Evolutionary conservation across 1,140 invertebrate species (phyloP).

Genomic region (Drusus annulatus): DNA sequence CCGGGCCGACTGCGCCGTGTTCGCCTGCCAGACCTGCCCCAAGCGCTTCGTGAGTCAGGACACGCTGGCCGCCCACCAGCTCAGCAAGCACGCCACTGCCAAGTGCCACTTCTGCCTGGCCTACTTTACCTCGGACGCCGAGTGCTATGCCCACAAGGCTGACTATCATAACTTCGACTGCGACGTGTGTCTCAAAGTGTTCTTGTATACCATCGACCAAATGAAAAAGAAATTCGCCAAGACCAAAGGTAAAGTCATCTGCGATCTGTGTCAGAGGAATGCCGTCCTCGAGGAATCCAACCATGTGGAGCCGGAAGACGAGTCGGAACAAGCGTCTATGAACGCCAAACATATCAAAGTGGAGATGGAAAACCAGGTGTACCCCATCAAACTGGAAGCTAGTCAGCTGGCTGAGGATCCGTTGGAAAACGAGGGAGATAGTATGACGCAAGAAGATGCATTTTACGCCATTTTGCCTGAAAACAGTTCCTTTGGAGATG

Average conservation of each 20-base stretch:
- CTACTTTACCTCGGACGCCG: conserved; percentile 4
- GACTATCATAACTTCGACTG: conserved; percentile 26
- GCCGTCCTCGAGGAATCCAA: not conserved
- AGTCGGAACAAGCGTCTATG: not conserved
- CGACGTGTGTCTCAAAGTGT: conserved; percentile 22
- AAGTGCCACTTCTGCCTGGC: conserved; percentile 9
- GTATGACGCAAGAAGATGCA: conserved; percentile 1
- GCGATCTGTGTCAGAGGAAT: conserved; percentile 4
- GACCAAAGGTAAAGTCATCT: conserved; percentile 25
- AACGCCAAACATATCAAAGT: not conserved
- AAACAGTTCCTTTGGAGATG: not conserved
- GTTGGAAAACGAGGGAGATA: not conserved
- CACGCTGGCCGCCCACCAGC: conserved; percentile 6
- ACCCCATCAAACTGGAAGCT: not conserved
- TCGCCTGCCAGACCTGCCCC: conserved; percentile 25
- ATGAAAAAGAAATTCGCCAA: conserved; percentile 22
- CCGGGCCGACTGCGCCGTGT: conserved; percentile 16
- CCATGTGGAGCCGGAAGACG: not conserved
- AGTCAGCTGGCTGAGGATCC: not conserved
- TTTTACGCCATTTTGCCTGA: conserved; percentile 24
- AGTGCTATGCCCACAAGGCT: conserved; percentile 8
- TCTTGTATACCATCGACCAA: conserved; percentile 15
- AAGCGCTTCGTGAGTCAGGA: conserved; percentile 33
- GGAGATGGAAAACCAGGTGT: not conserved
- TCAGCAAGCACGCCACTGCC: conserved; percentile 5